Percentiles rank a stretch among this genome's conserved stretches.
These are phyloP conservation scores for Avahi laniger DNA, from an alignment of 2,797 vertebrate genomes.

Conservation along the genomic window DNA sequence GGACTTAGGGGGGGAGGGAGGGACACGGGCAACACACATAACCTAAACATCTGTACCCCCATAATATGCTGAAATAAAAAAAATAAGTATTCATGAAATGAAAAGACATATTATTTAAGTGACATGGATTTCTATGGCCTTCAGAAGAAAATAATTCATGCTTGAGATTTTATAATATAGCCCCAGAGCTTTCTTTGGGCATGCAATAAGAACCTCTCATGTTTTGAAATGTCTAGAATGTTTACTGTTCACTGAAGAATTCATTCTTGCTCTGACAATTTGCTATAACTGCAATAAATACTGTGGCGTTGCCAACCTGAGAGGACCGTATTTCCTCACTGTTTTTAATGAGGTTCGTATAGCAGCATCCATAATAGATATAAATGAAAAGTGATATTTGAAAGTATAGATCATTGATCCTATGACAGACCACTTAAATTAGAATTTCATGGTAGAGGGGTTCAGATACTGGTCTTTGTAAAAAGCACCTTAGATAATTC, in stretches of 20 bases:
- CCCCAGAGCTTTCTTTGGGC: not conserved
- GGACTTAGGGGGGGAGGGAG: too few species aligned
- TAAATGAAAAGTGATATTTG: not conserved
- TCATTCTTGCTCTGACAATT: not conserved
- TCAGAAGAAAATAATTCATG: not conserved
- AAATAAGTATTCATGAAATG: not conserved
- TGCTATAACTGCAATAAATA: not conserved
- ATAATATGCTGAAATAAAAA: too few species aligned
- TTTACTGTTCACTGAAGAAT: not conserved
- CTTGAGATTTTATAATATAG: not conserved
- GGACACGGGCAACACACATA: too few species aligned
- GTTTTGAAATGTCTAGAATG: not conserved
- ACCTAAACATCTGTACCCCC: too few species aligned
- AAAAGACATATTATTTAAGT: not conserved
- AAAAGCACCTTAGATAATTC: not conserved
- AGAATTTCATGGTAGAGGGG: not conserved
- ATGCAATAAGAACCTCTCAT: not conserved
- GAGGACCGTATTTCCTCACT: not conserved
- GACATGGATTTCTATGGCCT: not conserved
- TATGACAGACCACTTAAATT: not conserved
- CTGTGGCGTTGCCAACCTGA: not conserved
- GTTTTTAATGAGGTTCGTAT: constrained; percentile 9
- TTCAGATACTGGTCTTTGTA: not conserved
- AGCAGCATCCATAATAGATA: not conserved
- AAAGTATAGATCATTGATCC: not conserved